Base-by-base conservation (phyloP, 2,888 invertebrate species). In the Neocrepidodera transversa region DNA sequence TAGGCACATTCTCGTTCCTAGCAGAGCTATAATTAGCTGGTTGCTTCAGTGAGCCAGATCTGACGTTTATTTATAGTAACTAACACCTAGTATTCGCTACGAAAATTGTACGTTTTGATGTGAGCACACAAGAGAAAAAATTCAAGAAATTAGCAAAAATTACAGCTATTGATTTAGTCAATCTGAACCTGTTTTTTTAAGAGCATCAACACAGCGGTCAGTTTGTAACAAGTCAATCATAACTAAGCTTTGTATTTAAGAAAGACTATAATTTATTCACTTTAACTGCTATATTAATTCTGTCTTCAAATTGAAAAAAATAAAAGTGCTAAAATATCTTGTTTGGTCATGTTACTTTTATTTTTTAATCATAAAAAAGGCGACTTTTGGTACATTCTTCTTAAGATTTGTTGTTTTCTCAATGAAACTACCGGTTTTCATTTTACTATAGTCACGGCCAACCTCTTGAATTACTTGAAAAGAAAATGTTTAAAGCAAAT, bases 41-140 rank as follows among this genome's bases (percentile, higher is more conserved):
- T 20, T 23, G 42, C 42, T 42, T 50, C 23, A 16, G 20, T 38
- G 26, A 13, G 38, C 20, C n/a, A 50, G 38, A 36, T 50, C 26
- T 50, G 50, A 38, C 50, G 36, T 36, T 50, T 50, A 50, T 50
- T 50, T 50, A 36, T 36, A 49, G 49, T 49, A 18, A 35, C 49
- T 47, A 47, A 47, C 47, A 47, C 28, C 23, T 30, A 42, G 11
- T 17, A 47, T 30, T n/a, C 30, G 11, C 30, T 18, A 36, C 13
- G 52, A 42, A 54, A 54, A 36, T 54, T 54, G 54, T 30, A 43
- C 23, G 47, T 45, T 45, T 26, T 36, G 42, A 20, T 20, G 20
- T 5, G 11, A 32, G 20, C 1, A 20, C 20, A 42, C 5, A 23
- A 13, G 20, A 13, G n/a, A 42, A 42, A 23, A 42, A 20, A 13